A percentile compares a stretch with the other conserved stretches of the same genome.
phyloP scores from a whole-genome alignment of 2,113 vertebrate species.

The Macquaria ambigua region DNA sequence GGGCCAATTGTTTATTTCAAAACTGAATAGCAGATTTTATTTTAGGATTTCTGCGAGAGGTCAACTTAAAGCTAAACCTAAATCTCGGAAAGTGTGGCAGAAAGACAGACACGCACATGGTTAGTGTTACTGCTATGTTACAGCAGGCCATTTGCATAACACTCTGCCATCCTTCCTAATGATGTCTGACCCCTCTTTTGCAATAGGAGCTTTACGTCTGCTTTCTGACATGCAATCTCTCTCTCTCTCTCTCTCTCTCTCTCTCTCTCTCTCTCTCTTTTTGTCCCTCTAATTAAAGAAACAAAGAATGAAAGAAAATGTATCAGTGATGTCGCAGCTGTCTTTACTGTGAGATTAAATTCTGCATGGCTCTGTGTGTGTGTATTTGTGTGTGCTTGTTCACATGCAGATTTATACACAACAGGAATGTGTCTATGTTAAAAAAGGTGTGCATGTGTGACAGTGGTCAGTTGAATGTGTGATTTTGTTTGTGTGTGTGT shows the following conservation, averaged over 20 bases:
- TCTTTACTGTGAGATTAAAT: slow-evolving; percentile 40
- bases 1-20: neutral
- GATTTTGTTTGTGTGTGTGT: neutral
- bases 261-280: slow-evolving; percentile 5
- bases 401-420: slow-evolving; percentile 18
- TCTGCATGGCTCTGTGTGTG: neutral
- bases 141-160: slow-evolving; percentile 7
- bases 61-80: neutral
- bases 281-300: slow-evolving; percentile 60
- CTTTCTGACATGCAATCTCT: slow-evolving; percentile 12
- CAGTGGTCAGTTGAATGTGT: neutral
- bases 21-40: neutral
- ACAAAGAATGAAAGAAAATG: slow-evolving; percentile 50
- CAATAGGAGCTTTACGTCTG: slow-evolving; percentile 33
- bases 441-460: neutral
- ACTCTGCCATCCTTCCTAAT: slow-evolving; percentile 31
- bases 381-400: slow-evolving; percentile 8
- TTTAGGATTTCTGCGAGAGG: neutral
- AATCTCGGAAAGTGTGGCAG: neutral
- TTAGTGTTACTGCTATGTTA: neutral
- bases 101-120: neutral
- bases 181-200: slow-evolving; percentile 13
- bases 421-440: neutral
- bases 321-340: slow-evolving; percentile 44
- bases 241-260: neutral